Evolutionary conservation across 1,140 invertebrate species (phyloP), one percentile per base, ranked within the genome.

Genomic region (Hycleus phaleratus): DNA sequence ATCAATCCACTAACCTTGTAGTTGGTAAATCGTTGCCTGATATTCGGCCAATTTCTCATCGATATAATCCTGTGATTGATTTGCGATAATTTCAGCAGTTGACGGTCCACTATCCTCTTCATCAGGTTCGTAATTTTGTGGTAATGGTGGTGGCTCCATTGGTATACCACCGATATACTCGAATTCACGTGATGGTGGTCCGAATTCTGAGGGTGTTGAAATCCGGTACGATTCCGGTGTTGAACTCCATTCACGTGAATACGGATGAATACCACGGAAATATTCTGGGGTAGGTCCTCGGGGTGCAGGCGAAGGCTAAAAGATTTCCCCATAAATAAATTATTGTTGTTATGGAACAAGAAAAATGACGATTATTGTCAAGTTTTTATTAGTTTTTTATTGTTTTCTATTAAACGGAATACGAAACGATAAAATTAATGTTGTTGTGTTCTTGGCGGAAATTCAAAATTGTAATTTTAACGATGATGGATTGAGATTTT

Each of bases 41-140:
- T 94, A 95, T 75, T 95, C 91, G 5, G 91, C 89, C 67, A 95
- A 81, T 73, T 91, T 91, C 75, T 95, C 92, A 71, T 95, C 92
- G 46, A 95, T 84, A 70, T 94, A 95, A 77, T 95, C 91, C 75
- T 95, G 92, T 56, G 90, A 92, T 76, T 95, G 92, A 69, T 85
- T 87, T 32, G 91, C 91, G 58, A 95, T 93, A 58, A 94, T 93
- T 71, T 94, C 90, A 8, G 91, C 91, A 3, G 91, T 93, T 48
- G 89, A 89, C 4, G 85, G 85, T 26, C 88, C 88, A 59, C 81
- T 78, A 52, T 85, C 85, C 38, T 85, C 84, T 38, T 87, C 82
- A 25, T 69, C 72, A 1, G 69, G 66, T 26, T 70, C 68, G 56
- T 71, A 69, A 43, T 70, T 68, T 8, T 66, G 63, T 7, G 69